Evolutionary conservation across 2,888 invertebrate species (phyloP).

Genomic region (Protodeltote pygarga): DNA sequence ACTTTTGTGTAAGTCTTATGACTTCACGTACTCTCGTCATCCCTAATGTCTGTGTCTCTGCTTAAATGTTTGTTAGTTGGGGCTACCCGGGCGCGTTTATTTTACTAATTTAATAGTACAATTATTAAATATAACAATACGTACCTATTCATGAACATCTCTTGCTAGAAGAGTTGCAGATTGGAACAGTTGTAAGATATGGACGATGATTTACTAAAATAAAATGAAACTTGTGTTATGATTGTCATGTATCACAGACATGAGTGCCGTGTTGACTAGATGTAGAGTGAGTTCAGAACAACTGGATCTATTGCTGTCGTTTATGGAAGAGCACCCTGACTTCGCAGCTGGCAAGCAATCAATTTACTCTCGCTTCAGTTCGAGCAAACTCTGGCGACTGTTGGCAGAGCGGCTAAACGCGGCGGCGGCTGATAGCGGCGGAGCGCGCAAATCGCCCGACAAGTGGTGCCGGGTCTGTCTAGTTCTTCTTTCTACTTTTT

Average conservation of each 20-base stretch:
- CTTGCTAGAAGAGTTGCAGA: no score
- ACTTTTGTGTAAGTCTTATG: no score
- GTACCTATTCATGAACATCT: no score
- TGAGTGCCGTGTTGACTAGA: slow-evolving; percentile 75
- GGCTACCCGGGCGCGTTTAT: no score
- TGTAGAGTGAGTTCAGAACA: slow-evolving; percentile 81
- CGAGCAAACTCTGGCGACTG: slow-evolving; percentile 79
- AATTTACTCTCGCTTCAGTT: slow-evolving; percentile 79
- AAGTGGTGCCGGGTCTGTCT: slow-evolving; percentile 80
- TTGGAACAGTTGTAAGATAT: no score
- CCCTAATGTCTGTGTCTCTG: no score
- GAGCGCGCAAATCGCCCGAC: slow-evolving; percentile 79
- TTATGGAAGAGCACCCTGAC: slow-evolving; percentile 84
- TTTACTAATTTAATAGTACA: no score
- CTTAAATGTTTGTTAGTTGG: no score
- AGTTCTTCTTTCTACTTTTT: neutral
- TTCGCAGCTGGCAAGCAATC: slow-evolving; percentile 81
- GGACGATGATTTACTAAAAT: no score
- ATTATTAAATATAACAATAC: no score
- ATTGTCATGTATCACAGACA: slow-evolving; percentile 56
- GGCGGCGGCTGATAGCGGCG: slow-evolving; percentile 73
- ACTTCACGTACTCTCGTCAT: no score
- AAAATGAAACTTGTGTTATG: no score
- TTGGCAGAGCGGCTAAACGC: slow-evolving; percentile 80
- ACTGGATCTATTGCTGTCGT: slow-evolving; percentile 74